Evolutionary conservation across 1,140 invertebrate species (phyloP).

Genomic region (Mactra quadrangularis): DNA sequence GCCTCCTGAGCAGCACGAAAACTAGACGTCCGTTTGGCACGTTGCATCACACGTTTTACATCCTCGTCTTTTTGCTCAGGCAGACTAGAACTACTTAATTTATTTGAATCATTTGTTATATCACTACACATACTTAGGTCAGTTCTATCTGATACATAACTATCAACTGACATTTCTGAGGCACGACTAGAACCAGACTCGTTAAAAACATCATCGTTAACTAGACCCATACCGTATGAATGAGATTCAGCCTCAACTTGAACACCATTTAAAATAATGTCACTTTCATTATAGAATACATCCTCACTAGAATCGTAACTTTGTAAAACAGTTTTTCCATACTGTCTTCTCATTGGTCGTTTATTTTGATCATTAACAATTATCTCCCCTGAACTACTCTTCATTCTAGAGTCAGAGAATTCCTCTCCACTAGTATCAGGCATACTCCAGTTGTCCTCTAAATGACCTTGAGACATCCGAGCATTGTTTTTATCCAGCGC

Average conservation of each 20-base stretch:
- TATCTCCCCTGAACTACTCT: slow-evolving; percentile 46
- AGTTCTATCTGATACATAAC: slow-evolving; percentile 25
- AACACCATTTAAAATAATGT: slow-evolving; percentile 19
- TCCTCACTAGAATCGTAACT: slow-evolving; percentile 43
- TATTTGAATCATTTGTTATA: not conserved
- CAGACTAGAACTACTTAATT: slow-evolving; percentile 40
- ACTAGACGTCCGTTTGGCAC: slow-evolving; percentile 61
- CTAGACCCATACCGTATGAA: slow-evolving; percentile 18
- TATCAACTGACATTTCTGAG: slow-evolving; percentile 42
- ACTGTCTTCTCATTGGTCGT: slow-evolving; percentile 43
- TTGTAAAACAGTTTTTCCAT: slow-evolving; percentile 37
- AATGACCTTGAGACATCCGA: not conserved
- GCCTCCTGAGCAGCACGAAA: slow-evolving; percentile 65
- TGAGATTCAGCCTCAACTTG: slow-evolving; percentile 8
- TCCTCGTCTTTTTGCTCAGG: slow-evolving; percentile 34
- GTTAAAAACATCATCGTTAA: slow-evolving; percentile 21
- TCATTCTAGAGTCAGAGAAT: not conserved
- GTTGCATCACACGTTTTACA: slow-evolving; percentile 26
- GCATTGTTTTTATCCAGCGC: not conserved
- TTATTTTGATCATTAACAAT: slow-evolving; percentile 18
- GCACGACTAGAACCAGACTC: slow-evolving; percentile 45
- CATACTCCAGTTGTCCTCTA: slow-evolving; percentile 35
- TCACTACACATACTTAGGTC: not conserved
- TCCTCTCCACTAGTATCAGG: slow-evolving; percentile 19
- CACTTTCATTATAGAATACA: slow-evolving; percentile 40